A percentile compares a stretch with the other conserved stretches of the same genome.
Evolutionary conservation across 2,888 invertebrate species (phyloP).

Genomic region (Lepetodrilus schrolli): DNA sequence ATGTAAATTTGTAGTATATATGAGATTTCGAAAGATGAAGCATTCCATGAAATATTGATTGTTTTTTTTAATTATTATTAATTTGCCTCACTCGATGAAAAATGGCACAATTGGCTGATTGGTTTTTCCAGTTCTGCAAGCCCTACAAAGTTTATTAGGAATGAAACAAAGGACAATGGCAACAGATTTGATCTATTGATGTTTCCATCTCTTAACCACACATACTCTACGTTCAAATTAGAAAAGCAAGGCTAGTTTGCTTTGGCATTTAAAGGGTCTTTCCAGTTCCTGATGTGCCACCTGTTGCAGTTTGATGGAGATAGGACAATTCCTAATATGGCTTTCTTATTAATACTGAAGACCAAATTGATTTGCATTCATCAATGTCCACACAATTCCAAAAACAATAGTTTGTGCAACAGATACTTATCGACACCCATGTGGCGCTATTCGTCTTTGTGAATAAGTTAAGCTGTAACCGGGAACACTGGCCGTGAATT

Average conservation of each 20-base stretch:
- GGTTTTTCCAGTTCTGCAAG: not conserved
- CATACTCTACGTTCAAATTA: not conserved
- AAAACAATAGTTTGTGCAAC: constrained; percentile 6
- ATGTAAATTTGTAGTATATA: too few relatives aligned
- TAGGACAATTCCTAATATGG: constrained; percentile 14
- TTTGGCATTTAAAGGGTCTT: too few relatives aligned
- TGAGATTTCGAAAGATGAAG: too few relatives aligned
- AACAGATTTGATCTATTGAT: not conserved
- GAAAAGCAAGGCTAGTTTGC: not conserved
- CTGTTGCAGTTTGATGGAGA: not conserved
- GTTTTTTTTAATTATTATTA: too few relatives aligned
- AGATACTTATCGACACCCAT: constrained; percentile 2
- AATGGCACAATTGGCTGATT: too few relatives aligned
- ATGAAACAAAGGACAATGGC: not conserved
- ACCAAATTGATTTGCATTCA: constrained; percentile 12
- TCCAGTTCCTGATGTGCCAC: not conserved
- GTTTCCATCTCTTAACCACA: not conserved
- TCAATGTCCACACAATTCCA: not conserved
- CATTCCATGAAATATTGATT: too few relatives aligned
- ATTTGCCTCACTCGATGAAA: too few relatives aligned
- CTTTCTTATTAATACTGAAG: constrained; percentile 8
- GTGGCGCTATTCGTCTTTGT: too few relatives aligned
- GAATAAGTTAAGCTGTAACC: too few relatives aligned
- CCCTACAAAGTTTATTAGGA: not conserved
- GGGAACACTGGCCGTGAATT: not conserved